A percentile compares a stretch with the other conserved stretches of the same genome.
Evolutionary conservation across 2,888 invertebrate genomes (phyloP).

Genomic region (Andrena camellia): DNA sequence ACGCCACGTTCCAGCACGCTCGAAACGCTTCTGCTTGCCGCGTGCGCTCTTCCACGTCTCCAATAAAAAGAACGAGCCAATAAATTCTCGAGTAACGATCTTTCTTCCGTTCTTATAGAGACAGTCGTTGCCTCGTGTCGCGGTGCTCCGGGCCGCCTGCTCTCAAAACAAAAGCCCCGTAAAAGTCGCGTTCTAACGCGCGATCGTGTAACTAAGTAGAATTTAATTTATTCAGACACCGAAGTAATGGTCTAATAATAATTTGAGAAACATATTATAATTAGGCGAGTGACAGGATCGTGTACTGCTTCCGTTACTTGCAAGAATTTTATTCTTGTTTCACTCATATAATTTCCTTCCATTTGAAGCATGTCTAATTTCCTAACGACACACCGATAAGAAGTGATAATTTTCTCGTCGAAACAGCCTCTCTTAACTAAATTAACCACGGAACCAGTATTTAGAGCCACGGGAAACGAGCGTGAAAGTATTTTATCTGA

Average conservation of each 20-base stretch:
- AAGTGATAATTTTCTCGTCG: neutral
- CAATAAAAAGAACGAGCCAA: constrained; percentile 54
- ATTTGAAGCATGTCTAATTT: neutral
- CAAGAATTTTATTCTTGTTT: neutral
- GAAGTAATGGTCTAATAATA: neutral
- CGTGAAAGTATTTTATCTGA: neutral
- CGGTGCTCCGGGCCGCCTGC: neutral
- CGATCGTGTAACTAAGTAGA: neutral
- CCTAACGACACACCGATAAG: neutral
- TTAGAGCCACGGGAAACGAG: neutral
- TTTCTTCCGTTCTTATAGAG: constrained; percentile 51
- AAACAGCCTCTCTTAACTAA: neutral
- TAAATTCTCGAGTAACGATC: constrained; percentile 58
- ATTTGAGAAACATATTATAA: neutral
- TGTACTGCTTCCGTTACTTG: neutral
- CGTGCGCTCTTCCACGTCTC: neutral
- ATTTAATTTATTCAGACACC: too few species aligned
- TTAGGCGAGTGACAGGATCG: neutral
- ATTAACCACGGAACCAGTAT: neutral
- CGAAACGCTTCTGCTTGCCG: constrained; percentile 3
- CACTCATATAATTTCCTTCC: neutral
- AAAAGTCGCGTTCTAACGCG: constrained; percentile 25
- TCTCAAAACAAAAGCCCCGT: constrained; percentile 39
- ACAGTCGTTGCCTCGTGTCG: constrained; percentile 35
- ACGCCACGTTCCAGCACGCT: constrained; percentile 13